Conservation (phyloP, 2,888 invertebrate genomes). For the Diogma glabrata region DNA sequence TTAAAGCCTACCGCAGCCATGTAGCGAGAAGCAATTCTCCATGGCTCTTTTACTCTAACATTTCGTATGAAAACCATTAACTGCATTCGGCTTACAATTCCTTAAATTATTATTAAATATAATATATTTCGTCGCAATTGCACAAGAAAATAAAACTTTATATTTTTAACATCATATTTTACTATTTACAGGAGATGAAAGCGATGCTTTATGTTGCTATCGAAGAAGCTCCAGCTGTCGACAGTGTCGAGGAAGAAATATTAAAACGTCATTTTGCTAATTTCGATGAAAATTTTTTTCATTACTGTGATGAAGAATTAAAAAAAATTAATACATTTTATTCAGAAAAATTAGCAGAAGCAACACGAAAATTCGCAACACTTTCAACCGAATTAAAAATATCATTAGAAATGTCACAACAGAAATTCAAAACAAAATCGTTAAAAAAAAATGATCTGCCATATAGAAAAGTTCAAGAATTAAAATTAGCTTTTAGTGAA, state of each 20-base stretch:
- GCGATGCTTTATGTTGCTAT: constrained; percentile 85
- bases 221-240: constrained; percentile 82
- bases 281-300: constrained; percentile 92
- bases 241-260: constrained; percentile 80
- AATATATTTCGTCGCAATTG: too few species aligned
- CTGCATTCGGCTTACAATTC: too few species aligned
- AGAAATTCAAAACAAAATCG: constrained; percentile 32
- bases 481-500: constrained; percentile 96
- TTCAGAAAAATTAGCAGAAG: constrained; percentile 95
- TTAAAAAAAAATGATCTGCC: constrained; percentile 46
- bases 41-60: too few species aligned
- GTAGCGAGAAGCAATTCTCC: too few species aligned
- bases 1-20: too few species aligned
- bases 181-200: constrained; percentile 74
- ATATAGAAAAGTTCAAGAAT: constrained; percentile 74
- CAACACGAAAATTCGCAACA: constrained; percentile 85
- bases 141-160: not conserved
- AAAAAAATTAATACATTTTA: constrained; percentile 97
- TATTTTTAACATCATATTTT: not conserved
- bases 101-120: too few species aligned
- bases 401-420: constrained; percentile 43
- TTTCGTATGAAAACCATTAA: too few species aligned
- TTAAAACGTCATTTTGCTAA: constrained; percentile 80
- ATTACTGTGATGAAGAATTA: constrained; percentile 87
- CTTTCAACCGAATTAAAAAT: constrained; percentile 75